Conservation (phyloP, 2,113 vertebrate genomes). For the Tychaedon coryphoeus region DNA sequence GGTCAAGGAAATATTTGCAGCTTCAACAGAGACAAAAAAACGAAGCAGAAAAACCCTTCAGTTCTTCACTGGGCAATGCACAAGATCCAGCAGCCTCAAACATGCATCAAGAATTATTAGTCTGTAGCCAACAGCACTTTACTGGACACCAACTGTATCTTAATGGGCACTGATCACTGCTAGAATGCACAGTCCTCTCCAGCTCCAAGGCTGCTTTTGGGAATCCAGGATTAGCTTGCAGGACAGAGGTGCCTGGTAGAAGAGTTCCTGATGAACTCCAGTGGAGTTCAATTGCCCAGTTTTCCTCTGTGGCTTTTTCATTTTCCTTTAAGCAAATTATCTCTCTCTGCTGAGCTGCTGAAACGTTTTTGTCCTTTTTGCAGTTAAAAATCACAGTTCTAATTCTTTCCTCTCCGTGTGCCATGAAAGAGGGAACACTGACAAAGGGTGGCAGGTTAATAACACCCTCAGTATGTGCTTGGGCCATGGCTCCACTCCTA, state of each 20-base stretch:
- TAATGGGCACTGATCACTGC: neutral
- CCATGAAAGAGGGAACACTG: neutral
- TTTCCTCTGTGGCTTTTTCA: slow-evolving; percentile 19
- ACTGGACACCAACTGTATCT: neutral
- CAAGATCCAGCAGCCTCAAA: neutral
- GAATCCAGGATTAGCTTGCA: neutral
- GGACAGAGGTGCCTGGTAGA: neutral
- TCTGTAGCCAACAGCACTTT: slow-evolving; percentile 21
- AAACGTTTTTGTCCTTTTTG: slow-evolving; percentile 5
- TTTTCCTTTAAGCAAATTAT: slow-evolving; percentile 16
- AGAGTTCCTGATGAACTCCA: neutral
- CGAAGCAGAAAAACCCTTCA: neutral
- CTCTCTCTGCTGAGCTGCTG: neutral
- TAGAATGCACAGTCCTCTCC: neutral
- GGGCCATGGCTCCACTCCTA: neutral
- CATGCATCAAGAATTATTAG: neutral
- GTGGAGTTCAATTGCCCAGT: neutral
- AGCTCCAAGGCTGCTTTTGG: neutral
- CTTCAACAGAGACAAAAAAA: neutral
- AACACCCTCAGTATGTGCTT: neutral
- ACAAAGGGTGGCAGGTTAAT: neutral
- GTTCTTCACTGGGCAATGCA: neutral
- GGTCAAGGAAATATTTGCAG: neutral
- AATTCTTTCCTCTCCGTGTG: neutral
- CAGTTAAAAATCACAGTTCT: neutral